Evolutionary conservation across 2,113 vertebrate species (phyloP).

Genomic region (Carollia perspicillata): DNA sequence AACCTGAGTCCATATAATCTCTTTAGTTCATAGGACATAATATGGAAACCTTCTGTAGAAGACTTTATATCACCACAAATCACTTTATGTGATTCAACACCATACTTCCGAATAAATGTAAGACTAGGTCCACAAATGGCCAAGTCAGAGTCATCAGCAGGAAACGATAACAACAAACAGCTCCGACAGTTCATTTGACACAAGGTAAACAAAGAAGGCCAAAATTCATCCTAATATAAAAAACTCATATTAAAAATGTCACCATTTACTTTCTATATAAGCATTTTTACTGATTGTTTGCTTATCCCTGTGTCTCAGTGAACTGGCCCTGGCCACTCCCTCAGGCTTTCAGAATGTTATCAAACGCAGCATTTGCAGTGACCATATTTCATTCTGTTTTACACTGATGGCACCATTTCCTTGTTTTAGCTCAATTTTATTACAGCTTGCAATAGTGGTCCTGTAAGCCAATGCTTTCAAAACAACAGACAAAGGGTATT

Average conservation of each 20-base stretch:
- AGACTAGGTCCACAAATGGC: not conserved
- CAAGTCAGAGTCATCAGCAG: not conserved
- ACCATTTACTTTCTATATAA: not conserved
- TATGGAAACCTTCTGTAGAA: not conserved
- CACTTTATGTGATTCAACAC: not conserved
- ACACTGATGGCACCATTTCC: not conserved
- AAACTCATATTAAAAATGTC: not conserved
- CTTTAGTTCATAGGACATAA: not conserved
- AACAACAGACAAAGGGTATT: not conserved
- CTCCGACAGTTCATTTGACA: not conserved
- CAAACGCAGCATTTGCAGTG: not conserved
- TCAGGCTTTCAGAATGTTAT: not conserved
- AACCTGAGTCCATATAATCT: not conserved
- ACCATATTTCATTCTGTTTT: not conserved
- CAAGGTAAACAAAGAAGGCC: not conserved
- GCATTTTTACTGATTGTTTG: not conserved
- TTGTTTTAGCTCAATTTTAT: slow-evolving; percentile 41
- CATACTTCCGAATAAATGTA: not conserved
- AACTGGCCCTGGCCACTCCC: not conserved
- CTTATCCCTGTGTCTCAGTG: not conserved
- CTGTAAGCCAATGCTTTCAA: slow-evolving; percentile 23
- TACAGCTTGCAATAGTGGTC: not conserved
- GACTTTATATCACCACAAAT: not conserved
- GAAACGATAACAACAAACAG: not conserved
- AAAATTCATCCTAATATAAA: not conserved